These are phyloP conservation scores for Trinorchestia longiramus DNA, from an alignment of 1,140 invertebrate species.

Conservation along the genomic window DNA sequence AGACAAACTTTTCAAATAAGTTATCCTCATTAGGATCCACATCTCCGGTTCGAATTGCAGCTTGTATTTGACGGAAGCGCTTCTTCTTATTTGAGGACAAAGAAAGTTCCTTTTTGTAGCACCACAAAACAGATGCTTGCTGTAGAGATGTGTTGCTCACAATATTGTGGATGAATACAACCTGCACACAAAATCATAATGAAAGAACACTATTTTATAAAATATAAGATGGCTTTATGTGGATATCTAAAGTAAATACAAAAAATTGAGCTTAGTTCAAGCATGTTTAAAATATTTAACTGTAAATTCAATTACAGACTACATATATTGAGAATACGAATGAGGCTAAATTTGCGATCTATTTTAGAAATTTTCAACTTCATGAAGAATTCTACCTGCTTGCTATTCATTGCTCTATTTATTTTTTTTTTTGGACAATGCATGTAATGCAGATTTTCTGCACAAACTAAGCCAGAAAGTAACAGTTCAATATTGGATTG, in stretches of 20 bases:
- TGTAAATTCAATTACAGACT: too few species aligned
- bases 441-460: too few species aligned
- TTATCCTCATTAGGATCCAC: slow-evolving; percentile 92
- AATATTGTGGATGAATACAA: slow-evolving; percentile 97
- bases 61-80: slow-evolving; percentile 86
- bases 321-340: too few species aligned
- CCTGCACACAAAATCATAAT: slow-evolving; percentile 73
- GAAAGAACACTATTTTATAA: too few species aligned
- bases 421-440: too few species aligned
- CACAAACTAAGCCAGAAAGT: too few species aligned
- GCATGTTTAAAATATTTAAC: too few species aligned
- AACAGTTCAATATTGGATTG: too few species aligned
- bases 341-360: too few species aligned
- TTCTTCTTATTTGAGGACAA: slow-evolving; percentile 93
- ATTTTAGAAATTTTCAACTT: too few species aligned
- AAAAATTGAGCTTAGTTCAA: not conserved
- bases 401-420: too few species aligned
- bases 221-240: not conserved
- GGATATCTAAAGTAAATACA: not conserved
- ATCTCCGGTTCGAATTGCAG: slow-evolving; percentile 90
- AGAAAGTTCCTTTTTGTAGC: slow-evolving; percentile 97
- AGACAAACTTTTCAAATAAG: slow-evolving; percentile 95
- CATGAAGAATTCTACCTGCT: too few species aligned
- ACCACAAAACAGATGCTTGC: slow-evolving; percentile 95
- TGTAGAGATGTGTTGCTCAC: slow-evolving; percentile 93